A percentile compares a stretch with the other conserved stretches of the same genome.
Evolutionary conservation across 2,797 vertebrate species (phyloP).

Genomic region (Lagothrix lagotricha): DNA sequence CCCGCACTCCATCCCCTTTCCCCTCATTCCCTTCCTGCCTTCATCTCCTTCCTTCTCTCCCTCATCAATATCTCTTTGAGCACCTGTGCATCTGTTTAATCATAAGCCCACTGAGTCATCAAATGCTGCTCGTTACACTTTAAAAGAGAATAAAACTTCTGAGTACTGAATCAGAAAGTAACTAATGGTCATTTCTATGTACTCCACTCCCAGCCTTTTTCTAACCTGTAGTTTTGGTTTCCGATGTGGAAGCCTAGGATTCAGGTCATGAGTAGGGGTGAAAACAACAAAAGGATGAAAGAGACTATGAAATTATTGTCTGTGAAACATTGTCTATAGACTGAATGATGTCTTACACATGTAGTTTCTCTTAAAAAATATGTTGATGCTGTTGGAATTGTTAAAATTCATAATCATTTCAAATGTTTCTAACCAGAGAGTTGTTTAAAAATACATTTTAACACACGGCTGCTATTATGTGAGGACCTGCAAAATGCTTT

Average conservation of each 20-base stretch:
- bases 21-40: accelerated
- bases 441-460: not conserved
- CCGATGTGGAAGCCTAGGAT: not conserved
- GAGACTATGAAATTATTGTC: too few relatives aligned
- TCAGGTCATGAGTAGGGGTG: not conserved
- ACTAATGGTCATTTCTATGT: not conserved
- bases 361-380: not conserved
- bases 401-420: not conserved
- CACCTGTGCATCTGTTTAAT: not conserved
- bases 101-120: not conserved
- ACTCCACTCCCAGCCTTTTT: not conserved
- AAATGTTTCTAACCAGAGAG: not conserved
- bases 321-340: not conserved
- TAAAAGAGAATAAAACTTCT: not conserved
- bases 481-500: not conserved
- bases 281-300: not conserved
- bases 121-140: not conserved
- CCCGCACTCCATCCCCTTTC: not conserved
- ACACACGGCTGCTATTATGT: not conserved
- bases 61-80: not conserved
- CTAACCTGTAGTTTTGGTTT: not conserved
- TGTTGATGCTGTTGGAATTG: not conserved
- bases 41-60: not conserved
- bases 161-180: not conserved
- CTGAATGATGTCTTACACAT: not conserved